Evolutionary conservation across 2,113 vertebrate species (phyloP), one percentile per base, ranked within the genome.

Genomic region (Datnioides undecimradiatus): DNA sequence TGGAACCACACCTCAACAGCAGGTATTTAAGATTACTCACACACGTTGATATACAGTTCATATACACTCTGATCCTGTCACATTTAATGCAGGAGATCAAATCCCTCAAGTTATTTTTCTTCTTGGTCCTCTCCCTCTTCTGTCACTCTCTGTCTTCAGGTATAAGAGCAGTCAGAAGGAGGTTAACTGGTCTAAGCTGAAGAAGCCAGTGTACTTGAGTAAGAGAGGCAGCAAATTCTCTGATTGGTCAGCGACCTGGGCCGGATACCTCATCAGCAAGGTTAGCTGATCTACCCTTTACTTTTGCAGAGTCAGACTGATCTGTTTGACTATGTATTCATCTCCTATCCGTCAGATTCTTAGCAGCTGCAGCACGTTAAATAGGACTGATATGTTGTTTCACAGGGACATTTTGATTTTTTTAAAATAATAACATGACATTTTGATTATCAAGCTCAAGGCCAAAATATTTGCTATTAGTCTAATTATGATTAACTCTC

Each of bases 221-320:
- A 97, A 95, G 89, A 93, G 96, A 85, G 97, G 97, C 77, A 95
- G 92, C 92, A 98, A 96, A 73, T 99, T 99, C 94, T 96, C 97
- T 71, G 97, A 99, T 62, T 99, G 98, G 98, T 98, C 98, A 17
- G 97, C 97, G 66, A 97, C 97, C 31, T 99, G 98, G 98, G 97
- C 97, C 21, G 97, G 96, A 48, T 99, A 98, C 85, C 97, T 99
- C 70, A 97, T 97, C 91, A 99, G 97, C 91, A 99, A 99, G 96
- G 98, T 99, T 85, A 55, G 67, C 21, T 8, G 1, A 51, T 43
- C 10, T 41, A 40, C 17, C 5, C 40, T 12, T 77, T 14, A 55
- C 11, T 21, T 78, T 10, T 25, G 29, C 17, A 45, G 19, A 29
- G 14, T 17, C 29, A 31, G 59, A 43, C 36, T 3, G 14, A 34